Evolutionary conservation across 2,113 vertebrate species (phyloP), one percentile per base, ranked within the genome.

Genomic region (Lepus europaeus): DNA sequence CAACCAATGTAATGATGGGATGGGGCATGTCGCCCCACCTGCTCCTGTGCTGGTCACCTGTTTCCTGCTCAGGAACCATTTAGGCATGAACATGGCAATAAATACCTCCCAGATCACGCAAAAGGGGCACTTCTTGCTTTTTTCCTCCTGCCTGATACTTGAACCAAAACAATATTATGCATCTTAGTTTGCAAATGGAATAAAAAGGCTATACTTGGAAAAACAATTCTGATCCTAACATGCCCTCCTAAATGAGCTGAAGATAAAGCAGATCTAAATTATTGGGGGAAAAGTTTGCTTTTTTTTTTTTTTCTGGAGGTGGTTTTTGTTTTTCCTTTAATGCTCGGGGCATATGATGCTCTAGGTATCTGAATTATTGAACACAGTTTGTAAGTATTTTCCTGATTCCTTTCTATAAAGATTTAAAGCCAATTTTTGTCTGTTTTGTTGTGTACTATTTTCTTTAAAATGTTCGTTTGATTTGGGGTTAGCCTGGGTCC

Each of bases 21-120:
- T 89, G 96, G 96, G 98, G 98, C 97, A 78, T 92, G 94, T 95
- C 86, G 96, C 96, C 97, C 97, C 98, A 98, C 98, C 98, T 98
- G 97, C 98, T 97, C 98, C 96, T 97, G 97, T 66, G 90, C 98
- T 97, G 98, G 99, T 99, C 99, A 99, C 99, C 99, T 99, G 99
- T 99, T 99, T 98, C 98, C 97, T 98, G 97, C 98, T 98, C 98
- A 97, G 98, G 97, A 99, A 97, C 98, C 98, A 99, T 99, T 99
- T 99, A 99, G 98, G 98, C 99, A 99, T 99, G 98, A 99, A 99
- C 98, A 98, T 99, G 98, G 98, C 98, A 98, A 99, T 99, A 99
- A 99, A 99, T 99, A 99, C 98, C 98, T 98, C 98, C 96, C 94
- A 97, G 96, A 97, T 96, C 97, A 97, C 72, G 72, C 98, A 96